Percentiles rank a stretch among this genome's conserved stretches.
phyloP scores from a whole-genome alignment of 2,797 vertebrate species.

The Schizothorax lantsangensis region DNA sequence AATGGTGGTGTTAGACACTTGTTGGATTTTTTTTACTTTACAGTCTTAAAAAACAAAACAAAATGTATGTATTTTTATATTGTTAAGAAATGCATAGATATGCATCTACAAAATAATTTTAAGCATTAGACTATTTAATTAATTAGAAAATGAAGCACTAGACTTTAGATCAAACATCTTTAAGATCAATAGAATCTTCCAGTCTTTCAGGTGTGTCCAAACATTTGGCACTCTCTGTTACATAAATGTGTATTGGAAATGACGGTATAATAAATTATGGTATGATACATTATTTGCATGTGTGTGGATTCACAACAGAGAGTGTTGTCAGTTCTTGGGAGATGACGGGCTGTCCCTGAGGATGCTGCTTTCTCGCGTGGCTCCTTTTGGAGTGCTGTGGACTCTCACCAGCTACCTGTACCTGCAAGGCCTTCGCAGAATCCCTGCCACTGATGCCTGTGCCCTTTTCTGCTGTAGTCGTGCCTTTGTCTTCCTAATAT shows the following conservation, averaged over 20 bases:
- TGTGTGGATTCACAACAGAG: conserved; percentile 77
- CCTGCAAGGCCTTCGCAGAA: conserved; percentile 97
- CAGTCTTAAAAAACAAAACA: neutral
- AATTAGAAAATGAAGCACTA: neutral
- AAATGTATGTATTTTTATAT: neutral
- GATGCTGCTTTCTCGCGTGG: conserved; percentile 93
- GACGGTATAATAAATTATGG: neutral
- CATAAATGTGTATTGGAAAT: neutral
- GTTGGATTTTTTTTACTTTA: neutral
- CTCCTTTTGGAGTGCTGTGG: conserved; percentile 96
- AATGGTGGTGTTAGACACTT: neutral
- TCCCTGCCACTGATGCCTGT: conserved; percentile 95
- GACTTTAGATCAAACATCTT: neutral
- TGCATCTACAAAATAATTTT: neutral
- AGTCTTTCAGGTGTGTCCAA: neutral
- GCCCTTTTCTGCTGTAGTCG: conserved; percentile 99
- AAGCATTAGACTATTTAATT: neutral
- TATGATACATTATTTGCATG: conserved; percentile 1
- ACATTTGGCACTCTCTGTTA: neutral
- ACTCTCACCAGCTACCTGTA: conserved; percentile 99
- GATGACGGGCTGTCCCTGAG: conserved; percentile 93
- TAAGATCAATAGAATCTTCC: neutral
- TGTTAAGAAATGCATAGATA: neutral
- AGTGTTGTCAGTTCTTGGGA: conserved; percentile 95
- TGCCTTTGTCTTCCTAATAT: conserved; percentile 98